Percentiles rank a stretch among this genome's conserved stretches.
These are phyloP conservation scores for Okapia johnstoni DNA, from an alignment of 2,113 vertebrate genomes.

Conservation along the genomic window DNA sequence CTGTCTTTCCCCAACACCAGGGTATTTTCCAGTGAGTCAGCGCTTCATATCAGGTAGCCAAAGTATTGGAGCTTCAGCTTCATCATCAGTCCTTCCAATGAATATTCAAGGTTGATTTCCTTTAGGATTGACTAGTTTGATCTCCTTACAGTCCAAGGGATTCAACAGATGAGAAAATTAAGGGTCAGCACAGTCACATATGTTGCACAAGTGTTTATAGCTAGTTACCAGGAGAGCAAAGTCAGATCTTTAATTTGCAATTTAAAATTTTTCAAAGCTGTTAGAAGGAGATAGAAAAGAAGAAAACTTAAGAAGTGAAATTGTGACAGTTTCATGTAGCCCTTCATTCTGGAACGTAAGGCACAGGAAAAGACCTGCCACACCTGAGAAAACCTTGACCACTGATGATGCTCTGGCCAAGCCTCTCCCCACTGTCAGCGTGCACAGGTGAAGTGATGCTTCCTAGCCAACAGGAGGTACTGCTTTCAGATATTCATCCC, in stretches of 20 bases:
- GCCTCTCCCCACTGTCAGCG: background rate
- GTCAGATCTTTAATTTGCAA: background rate
- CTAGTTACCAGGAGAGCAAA: background rate
- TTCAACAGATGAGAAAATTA: background rate
- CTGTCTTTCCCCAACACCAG: background rate
- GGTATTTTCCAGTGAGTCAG: background rate
- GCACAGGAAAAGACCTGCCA: background rate
- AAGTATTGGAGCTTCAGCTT: background rate
- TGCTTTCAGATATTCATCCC: background rate
- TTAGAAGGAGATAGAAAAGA: background rate
- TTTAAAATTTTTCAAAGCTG: background rate
- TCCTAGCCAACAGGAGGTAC: background rate
- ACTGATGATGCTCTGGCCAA: background rate
- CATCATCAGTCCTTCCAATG: background rate
- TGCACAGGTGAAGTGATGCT: background rate
- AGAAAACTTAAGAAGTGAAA: background rate
- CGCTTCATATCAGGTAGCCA: background rate
- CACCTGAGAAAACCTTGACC: background rate
- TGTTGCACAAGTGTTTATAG: background rate
- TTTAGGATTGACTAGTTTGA: background rate
- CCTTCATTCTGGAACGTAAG: background rate
- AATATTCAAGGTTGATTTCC: background rate
- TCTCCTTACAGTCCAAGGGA: background rate
- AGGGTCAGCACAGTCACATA: background rate
- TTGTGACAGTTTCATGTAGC: background rate